A percentile compares a stretch with the other conserved stretches of the same genome.
Conservation (phyloP, 2,113 vertebrate species). For the Monarcha castaneiventris region DNA sequence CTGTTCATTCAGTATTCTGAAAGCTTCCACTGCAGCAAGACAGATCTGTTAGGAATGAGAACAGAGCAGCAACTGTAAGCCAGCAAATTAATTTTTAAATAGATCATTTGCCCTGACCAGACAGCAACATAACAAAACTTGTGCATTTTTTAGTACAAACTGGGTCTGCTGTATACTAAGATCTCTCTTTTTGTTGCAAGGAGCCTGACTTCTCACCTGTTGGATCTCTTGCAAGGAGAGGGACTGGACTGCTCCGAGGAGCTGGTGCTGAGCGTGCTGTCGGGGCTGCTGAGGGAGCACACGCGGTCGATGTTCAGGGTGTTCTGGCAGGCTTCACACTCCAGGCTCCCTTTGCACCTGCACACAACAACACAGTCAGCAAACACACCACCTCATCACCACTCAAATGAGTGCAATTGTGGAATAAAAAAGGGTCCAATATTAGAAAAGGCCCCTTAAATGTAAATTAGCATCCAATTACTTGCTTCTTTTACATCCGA, state of each 20-base stretch:
- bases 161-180: not conserved
- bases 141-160: not conserved
- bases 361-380: not conserved
- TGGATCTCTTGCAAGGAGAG: constrained; percentile 91
- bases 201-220: constrained; percentile 76
- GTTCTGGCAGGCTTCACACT: constrained; percentile 95
- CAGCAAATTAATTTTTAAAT: not conserved
- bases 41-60: not conserved
- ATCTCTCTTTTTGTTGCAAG: not conserved
- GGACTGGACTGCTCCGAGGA: constrained; percentile 90
- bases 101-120: not conserved
- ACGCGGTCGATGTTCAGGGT: constrained; percentile 94
- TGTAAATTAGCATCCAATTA: not conserved
- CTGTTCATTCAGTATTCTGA: not conserved
- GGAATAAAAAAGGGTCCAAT: not conserved
- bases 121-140: not conserved
- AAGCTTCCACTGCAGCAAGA: not conserved
- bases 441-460: not conserved
- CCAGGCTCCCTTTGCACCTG: constrained; percentile 91
- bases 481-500: not conserved
- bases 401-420: not conserved
- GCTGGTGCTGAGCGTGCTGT: constrained; percentile 93
- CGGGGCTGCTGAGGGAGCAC: constrained; percentile 95
- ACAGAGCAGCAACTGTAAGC: not conserved
- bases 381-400: not conserved